Percentiles rank a stretch among this genome's conserved stretches.
phyloP scores from a whole-genome alignment of 2,888 invertebrate species.

The Pterostichus madidus region DNA sequence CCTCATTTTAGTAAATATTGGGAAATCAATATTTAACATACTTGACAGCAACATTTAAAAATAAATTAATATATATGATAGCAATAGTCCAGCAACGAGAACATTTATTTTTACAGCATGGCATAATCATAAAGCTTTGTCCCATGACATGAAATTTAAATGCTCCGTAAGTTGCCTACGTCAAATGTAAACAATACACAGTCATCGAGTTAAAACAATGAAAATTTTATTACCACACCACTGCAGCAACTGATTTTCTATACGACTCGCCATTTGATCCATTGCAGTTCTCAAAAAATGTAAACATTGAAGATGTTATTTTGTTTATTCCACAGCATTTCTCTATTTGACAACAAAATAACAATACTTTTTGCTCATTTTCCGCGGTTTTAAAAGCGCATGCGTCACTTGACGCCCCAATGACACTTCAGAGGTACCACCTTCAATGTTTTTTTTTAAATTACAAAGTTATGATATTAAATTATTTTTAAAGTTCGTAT shows the following conservation, averaged over 20 bases:
- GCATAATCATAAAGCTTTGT: neutral
- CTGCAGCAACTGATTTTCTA: constrained; percentile 67
- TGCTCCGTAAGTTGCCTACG: constrained; percentile 57
- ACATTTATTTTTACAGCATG: neutral
- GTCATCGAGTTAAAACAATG: constrained; percentile 55
- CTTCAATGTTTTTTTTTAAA: constrained; percentile 7
- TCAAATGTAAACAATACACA: constrained; percentile 63
- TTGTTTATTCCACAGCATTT: constrained; percentile 59
- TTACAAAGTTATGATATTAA: too few relatives aligned
- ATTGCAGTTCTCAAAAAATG: constrained; percentile 31
- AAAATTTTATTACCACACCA: constrained; percentile 68
- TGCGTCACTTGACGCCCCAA: constrained; percentile 69
- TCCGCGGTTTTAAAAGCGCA: constrained; percentile 69
- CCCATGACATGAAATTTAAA: constrained; percentile 29
- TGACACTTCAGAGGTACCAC: constrained; percentile 44
- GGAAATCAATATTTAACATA: constrained; percentile 59
- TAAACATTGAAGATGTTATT: constrained; percentile 59
- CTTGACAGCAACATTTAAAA: constrained; percentile 34
- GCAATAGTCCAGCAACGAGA: neutral
- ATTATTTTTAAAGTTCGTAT: too few relatives aligned
- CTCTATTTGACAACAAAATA: constrained; percentile 63
- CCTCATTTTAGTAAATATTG: constrained; percentile 32
- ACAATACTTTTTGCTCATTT: constrained; percentile 68
- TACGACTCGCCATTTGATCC: constrained; percentile 65
- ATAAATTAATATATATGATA: constrained; percentile 4